phyloP scores from a whole-genome alignment of 2,113 vertebrate genomes.

The Archilochus colubris region DNA sequence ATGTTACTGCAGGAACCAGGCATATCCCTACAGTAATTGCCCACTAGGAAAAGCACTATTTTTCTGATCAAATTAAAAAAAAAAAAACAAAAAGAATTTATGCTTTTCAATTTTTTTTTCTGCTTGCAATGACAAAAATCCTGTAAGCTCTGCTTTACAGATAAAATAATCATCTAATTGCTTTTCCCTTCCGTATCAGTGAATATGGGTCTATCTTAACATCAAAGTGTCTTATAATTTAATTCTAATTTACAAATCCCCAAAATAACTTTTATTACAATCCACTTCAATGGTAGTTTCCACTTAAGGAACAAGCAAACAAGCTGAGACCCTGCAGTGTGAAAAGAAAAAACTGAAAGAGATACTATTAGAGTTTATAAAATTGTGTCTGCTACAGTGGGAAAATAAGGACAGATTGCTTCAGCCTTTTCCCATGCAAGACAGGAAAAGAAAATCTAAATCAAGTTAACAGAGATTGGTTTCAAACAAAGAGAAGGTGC shows the following conservation, averaged over 20 bases:
- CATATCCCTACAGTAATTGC: background rate
- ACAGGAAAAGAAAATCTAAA: background rate
- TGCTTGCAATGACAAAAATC: background rate
- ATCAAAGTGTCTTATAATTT: constrained; percentile 45
- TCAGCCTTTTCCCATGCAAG: background rate
- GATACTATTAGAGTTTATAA: background rate
- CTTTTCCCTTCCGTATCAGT: constrained; percentile 22
- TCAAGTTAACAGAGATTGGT: background rate
- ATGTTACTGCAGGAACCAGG: fast-evolving
- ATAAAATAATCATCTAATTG: background rate
- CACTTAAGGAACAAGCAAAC: background rate
- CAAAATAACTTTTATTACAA: constrained; percentile 50
- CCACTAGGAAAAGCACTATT: background rate
- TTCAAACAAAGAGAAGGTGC: background rate
- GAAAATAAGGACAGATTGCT: background rate
- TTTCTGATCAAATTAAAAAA: background rate
- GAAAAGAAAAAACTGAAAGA: background rate
- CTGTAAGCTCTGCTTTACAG: background rate
- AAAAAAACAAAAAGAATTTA: background rate
- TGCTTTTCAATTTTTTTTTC: background rate
- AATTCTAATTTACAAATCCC: constrained; percentile 34
- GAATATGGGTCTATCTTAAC: background rate
- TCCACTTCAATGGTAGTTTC: background rate
- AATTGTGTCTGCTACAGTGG: background rate
- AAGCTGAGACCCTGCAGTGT: background rate